These are phyloP conservation scores for Dichetophora obliterata DNA, from an alignment of 2,888 invertebrate genomes.

Conservation along the genomic window DNA sequence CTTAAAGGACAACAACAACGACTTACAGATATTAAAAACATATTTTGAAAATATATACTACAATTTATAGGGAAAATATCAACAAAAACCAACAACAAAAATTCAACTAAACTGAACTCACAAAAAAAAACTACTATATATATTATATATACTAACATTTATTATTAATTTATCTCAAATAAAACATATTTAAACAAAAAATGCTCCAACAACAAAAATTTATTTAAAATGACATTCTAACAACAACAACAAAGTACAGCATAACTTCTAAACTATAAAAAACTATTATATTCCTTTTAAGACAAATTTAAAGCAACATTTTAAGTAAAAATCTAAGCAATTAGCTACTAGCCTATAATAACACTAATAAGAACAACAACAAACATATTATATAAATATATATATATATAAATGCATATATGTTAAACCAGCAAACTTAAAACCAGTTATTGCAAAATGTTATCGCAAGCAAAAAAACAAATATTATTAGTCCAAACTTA, in stretches of 20 bases:
- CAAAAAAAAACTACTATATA: constrained; percentile 15
- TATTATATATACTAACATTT: constrained; percentile 31
- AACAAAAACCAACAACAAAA: too few species aligned
- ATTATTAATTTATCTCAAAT: constrained; percentile 16
- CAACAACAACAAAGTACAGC: background rate
- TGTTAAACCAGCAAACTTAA: background rate
- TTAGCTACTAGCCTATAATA: background rate
- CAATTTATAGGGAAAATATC: background rate
- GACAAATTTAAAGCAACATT: too few species aligned
- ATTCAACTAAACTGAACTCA: constrained; percentile 1
- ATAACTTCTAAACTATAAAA: background rate
- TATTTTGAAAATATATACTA: background rate
- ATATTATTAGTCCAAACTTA: constrained; percentile 25
- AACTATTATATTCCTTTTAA: background rate
- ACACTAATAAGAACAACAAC: background rate
- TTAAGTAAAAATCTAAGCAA: background rate
- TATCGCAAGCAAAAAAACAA: constrained; percentile 19
- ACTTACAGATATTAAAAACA: background rate
- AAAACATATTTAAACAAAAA: constrained; percentile 17
- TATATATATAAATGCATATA: constrained; percentile 14
- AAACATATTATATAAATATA: background rate
- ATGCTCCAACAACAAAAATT: constrained; percentile 16
- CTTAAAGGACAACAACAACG: background rate
- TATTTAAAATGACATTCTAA: constrained; percentile 24
- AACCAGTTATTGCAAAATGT: constrained; percentile 21